Percentiles rank a stretch among this genome's conserved stretches.
phyloP scores from a whole-genome alignment of 2,888 invertebrate species.

The Lacanobia oleracea region DNA sequence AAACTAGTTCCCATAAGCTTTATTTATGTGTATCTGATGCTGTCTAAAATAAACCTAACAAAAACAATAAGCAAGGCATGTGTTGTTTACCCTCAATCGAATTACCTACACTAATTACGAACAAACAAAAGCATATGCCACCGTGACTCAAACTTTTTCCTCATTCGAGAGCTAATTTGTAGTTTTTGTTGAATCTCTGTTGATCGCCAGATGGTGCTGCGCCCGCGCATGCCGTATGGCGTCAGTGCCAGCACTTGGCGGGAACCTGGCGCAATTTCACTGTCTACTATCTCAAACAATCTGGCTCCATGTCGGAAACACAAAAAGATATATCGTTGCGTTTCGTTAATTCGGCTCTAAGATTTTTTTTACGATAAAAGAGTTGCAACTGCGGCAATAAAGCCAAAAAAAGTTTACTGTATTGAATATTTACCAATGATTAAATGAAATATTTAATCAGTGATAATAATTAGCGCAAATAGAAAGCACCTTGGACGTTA shows the following conservation, averaged over 20 bases:
- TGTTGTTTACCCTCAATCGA: constrained; percentile 66
- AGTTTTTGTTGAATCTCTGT: constrained; percentile 76
- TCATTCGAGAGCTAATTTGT: constrained; percentile 74
- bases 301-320: constrained; percentile 70
- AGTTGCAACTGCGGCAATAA: constrained; percentile 1
- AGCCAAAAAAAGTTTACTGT: background rate
- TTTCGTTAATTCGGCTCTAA: constrained; percentile 46
- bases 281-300: constrained; percentile 81
- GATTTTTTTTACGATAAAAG: constrained; percentile 16
- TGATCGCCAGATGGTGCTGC: constrained; percentile 79
- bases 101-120: constrained; percentile 77
- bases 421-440: background rate
- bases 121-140: constrained; percentile 84
- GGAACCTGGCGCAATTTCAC: constrained; percentile 78
- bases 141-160: constrained; percentile 77
- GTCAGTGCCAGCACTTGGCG: constrained; percentile 49
- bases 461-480: background rate
- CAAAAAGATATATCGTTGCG: constrained; percentile 55
- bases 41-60: constrained; percentile 21
- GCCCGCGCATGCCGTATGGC: constrained; percentile 81
- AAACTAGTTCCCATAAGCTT: background rate
- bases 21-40: background rate
- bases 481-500: background rate
- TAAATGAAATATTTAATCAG: constrained; percentile 4
- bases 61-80: constrained; percentile 27